Evolutionary conservation across 2,888 invertebrate species (phyloP).

Genomic region (Spodoptera littoralis): DNA sequence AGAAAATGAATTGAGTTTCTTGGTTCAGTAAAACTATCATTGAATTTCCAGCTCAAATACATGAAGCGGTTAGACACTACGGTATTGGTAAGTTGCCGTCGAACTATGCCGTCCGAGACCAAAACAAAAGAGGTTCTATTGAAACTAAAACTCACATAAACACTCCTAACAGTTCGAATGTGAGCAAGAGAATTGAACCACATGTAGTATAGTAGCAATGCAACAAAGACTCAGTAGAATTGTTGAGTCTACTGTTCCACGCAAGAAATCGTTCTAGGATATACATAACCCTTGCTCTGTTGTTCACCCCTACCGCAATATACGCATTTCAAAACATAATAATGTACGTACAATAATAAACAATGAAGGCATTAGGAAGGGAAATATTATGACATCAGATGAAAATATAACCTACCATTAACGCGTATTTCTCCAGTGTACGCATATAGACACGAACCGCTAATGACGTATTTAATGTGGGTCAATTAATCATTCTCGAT

Average conservation of each 20-base stretch:
- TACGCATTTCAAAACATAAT: conserved; percentile 1
- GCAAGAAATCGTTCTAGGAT: too few relatives aligned
- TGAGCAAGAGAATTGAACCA: too few relatives aligned
- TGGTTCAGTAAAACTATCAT: conserved; percentile 13
- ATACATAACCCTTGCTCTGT: too few relatives aligned
- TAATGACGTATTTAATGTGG: conserved; percentile 40
- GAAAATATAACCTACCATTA: conserved; percentile 43
- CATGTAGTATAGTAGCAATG: too few relatives aligned
- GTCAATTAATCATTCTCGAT: conserved; percentile 50
- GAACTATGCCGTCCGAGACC: too few relatives aligned
- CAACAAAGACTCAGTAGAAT: too few relatives aligned
- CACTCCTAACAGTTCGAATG: too few relatives aligned
- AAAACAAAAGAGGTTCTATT: too few relatives aligned
- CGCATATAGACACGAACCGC: conserved; percentile 22
- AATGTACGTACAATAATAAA: conserved; percentile 43
- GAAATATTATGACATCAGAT: conserved; percentile 19
- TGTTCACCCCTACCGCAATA: too few relatives aligned
- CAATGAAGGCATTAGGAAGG: conserved; percentile 33
- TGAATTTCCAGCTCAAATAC: conserved; percentile 6
- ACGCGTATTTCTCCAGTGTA: conserved; percentile 25
- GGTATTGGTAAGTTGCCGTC: too few relatives aligned
- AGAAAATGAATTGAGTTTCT: conserved; percentile 40
- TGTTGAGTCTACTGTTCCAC: too few relatives aligned
- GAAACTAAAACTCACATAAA: too few relatives aligned
- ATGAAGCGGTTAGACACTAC: not conserved